These are phyloP conservation scores for Lophius piscatorius DNA, from an alignment of 2,113 vertebrate species.

Conservation along the genomic window DNA sequence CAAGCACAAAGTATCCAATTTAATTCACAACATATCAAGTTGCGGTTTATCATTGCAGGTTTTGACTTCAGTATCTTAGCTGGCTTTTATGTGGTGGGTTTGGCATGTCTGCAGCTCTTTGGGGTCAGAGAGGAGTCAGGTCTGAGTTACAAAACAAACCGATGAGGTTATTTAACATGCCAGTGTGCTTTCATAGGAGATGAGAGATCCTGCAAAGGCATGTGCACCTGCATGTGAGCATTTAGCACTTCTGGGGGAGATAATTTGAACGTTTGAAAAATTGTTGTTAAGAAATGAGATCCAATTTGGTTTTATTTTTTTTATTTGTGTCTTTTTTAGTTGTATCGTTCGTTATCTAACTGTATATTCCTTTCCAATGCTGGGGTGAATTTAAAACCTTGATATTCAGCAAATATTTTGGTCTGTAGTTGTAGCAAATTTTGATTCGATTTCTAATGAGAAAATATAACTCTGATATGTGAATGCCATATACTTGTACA, in stretches of 20 bases:
- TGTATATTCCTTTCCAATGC: not conserved
- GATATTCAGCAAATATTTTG: no score
- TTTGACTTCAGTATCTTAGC: slow-evolving; percentile 18
- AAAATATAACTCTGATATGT: no score
- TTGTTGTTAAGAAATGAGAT: not conserved
- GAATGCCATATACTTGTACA: no score
- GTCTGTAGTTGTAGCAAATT: no score
- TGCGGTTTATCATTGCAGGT: slow-evolving; percentile 24
- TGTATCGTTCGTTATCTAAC: not conserved
- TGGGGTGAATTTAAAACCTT: not conserved
- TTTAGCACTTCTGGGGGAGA: not conserved
- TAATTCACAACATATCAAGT: slow-evolving; percentile 38
- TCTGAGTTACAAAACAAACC: not conserved
- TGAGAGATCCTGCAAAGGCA: not conserved
- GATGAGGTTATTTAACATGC: slow-evolving; percentile 31
- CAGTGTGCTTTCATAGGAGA: slow-evolving; percentile 17
- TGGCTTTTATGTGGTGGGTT: slow-evolving; percentile 34
- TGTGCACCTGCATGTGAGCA: not conserved
- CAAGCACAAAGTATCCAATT: no score
- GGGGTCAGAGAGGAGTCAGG: slow-evolving; percentile 49
- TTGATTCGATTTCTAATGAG: no score
- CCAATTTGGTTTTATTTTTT: no score
- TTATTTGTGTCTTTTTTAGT: not conserved
- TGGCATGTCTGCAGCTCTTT: slow-evolving; percentile 33
- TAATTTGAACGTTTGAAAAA: not conserved